These are phyloP conservation scores for Ceriagrion tenellum DNA, from an alignment of 2,888 invertebrate species.

Conservation along the genomic window DNA sequence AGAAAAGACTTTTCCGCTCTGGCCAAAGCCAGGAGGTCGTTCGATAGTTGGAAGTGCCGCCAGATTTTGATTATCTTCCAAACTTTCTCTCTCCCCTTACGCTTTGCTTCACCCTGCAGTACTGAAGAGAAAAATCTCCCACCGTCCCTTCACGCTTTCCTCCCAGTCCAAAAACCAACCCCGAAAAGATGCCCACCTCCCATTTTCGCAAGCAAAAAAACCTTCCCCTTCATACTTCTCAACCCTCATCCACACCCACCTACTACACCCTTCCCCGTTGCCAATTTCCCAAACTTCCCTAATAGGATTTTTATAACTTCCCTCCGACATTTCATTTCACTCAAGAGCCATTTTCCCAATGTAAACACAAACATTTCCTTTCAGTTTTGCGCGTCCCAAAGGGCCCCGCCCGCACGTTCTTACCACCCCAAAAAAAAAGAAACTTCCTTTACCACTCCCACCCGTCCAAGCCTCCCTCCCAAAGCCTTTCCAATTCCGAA, in stretches of 20 bases:
- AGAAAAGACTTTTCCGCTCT: not conserved
- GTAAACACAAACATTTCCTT: slow-evolving; percentile 47
- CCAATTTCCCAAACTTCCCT: slow-evolving; percentile 35
- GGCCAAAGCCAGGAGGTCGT: not conserved
- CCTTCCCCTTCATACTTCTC: not conserved
- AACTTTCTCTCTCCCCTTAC: not conserved
- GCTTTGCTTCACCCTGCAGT: not conserved
- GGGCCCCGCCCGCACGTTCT: not conserved
- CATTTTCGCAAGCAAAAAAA: not conserved
- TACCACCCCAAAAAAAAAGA: not conserved
- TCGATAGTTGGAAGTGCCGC: slow-evolving; percentile 32
- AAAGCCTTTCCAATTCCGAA: too few species aligned
- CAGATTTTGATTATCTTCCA: slow-evolving; percentile 51
- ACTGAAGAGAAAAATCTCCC: not conserved
- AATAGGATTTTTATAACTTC: slow-evolving; percentile 57
- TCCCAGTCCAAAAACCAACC: not conserved
- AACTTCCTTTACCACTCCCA: not conserved
- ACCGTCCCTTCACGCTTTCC: not conserved
- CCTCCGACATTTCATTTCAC: slow-evolving; percentile 52
- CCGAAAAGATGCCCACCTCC: not conserved
- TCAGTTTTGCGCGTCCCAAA: not conserved
- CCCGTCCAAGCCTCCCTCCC: not conserved
- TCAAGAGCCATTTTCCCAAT: not conserved
- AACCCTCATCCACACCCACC: not conserved
- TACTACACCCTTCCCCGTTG: not conserved